Percentiles rank a stretch among this genome's conserved stretches.
These are phyloP conservation scores for Villa cingulata DNA, from an alignment of 2,888 invertebrate genomes.

Conservation along the genomic window DNA sequence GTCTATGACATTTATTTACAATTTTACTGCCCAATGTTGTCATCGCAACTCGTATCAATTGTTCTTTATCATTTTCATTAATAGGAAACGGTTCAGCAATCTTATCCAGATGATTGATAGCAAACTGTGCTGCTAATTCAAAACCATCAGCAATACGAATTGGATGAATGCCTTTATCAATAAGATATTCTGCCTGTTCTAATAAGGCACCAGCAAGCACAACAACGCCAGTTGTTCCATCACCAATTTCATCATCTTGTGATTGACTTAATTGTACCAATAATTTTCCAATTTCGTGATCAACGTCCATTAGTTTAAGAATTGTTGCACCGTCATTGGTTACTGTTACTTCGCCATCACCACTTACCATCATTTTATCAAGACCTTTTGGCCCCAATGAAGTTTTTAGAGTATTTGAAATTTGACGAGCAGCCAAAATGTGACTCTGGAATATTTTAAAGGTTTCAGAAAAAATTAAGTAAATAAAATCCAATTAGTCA, in stretches of 20 bases:
- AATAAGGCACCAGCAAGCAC: slow-evolving; percentile 70
- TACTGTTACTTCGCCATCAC: slow-evolving; percentile 94
- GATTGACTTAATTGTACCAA: slow-evolving; percentile 97
- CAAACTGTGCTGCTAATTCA: slow-evolving; percentile 86
- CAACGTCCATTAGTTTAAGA: slow-evolving; percentile 96
- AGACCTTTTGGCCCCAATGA: slow-evolving; percentile 94
- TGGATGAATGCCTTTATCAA: slow-evolving; percentile 97
- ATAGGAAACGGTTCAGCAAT: slow-evolving; percentile 86
- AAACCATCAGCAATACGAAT: slow-evolving; percentile 98
- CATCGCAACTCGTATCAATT: slow-evolving; percentile 89
- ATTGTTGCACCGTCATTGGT: slow-evolving; percentile 99
- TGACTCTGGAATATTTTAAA: slow-evolving; percentile 75
- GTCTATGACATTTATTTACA: slow-evolving; percentile 88
- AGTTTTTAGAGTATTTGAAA: slow-evolving; percentile 77
- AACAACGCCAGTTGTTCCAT: slow-evolving; percentile 98
- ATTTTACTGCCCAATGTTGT: slow-evolving; percentile 98
- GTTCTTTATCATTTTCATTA: slow-evolving; percentile 67
- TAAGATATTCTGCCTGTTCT: slow-evolving; percentile 82
- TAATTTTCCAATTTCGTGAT: slow-evolving; percentile 94
- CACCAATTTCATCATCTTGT: slow-evolving; percentile 99
- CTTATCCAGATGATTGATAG: slow-evolving; percentile 69
- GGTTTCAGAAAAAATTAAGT: too few species aligned
- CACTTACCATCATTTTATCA: slow-evolving; percentile 94
- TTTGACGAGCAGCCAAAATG: slow-evolving; percentile 89
- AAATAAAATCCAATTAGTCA: not conserved